phyloP scores from a whole-genome alignment of 2,888 invertebrate species.

The Boloria selene region DNA sequence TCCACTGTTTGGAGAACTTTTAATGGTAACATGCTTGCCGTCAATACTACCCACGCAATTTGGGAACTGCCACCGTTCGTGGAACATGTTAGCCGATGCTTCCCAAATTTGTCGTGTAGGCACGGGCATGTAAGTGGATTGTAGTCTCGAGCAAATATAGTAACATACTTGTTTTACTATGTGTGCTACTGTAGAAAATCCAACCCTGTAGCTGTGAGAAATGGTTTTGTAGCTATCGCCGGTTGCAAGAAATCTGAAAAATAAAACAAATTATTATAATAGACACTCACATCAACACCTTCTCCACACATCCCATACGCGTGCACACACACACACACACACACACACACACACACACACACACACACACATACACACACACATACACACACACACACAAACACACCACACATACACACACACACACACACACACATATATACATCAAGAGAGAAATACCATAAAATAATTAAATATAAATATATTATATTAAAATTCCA shows the following conservation, averaged over 20 bases:
- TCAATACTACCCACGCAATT: constrained; percentile 38
- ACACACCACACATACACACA: background rate
- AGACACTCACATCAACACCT: constrained; percentile 12
- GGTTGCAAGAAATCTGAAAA: constrained; percentile 33
- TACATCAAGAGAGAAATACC: no score
- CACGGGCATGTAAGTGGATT: constrained; percentile 32
- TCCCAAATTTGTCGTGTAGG: constrained; percentile 37
- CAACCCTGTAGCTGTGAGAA: constrained; percentile 32
- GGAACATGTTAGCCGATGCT: constrained; percentile 25
- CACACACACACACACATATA: no score
- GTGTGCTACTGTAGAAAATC: constrained; percentile 31
- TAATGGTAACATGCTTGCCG: constrained; percentile 39
- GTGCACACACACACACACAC: background rate
- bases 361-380: no score
- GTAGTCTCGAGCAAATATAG: constrained; percentile 35
- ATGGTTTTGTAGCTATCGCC: constrained; percentile 33
- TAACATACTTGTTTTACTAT: constrained; percentile 33
- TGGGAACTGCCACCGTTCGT: constrained; percentile 36
- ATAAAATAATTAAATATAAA: no score
- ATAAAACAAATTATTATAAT: constrained; percentile 10
- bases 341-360: no score
- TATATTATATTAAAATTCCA: constrained; percentile 9
- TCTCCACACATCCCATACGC: constrained; percentile 10
- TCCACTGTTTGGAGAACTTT: constrained; percentile 33
- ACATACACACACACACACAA: no score